phyloP scores from a whole-genome alignment of 2,797 vertebrate genomes.

The Oryzias dopingdopingensis region DNA sequence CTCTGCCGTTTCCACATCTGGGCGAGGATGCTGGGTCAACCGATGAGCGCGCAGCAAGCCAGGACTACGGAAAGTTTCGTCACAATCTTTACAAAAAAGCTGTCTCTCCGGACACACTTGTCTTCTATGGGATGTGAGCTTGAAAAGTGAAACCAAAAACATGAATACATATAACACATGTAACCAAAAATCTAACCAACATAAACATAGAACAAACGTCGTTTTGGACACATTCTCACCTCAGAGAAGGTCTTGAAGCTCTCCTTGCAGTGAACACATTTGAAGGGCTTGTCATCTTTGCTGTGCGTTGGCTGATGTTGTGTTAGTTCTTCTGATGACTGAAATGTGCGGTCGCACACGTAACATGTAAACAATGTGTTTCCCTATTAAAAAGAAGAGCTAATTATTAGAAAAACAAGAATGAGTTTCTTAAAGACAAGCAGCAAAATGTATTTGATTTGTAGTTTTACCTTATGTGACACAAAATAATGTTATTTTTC shows the following conservation, averaged over 20 bases:
- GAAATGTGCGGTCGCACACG: conserved; percentile 81
- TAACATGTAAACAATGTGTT: conserved; percentile 86
- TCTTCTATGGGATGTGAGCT: conserved; percentile 80
- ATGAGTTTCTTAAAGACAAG: too few relatives aligned
- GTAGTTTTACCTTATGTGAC: too few relatives aligned
- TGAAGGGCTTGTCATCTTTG: conserved; percentile 84
- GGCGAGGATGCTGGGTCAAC: conserved; percentile 73
- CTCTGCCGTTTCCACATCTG: conserved; percentile 64
- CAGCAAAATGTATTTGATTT: too few relatives aligned
- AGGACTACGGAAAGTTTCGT: conserved; percentile 79
- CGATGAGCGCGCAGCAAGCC: conserved; percentile 80
- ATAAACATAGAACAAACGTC: too few relatives aligned
- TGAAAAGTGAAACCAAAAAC: conserved; percentile 4
- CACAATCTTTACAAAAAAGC: conserved; percentile 79
- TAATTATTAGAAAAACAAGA: too few relatives aligned
- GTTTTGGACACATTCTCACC: conserved; percentile 51
- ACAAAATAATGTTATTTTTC: too few relatives aligned
- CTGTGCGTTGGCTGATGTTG: conserved; percentile 83
- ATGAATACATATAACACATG: neutral
- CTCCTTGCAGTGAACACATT: conserved; percentile 80
- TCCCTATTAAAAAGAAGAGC: conserved; percentile 49
- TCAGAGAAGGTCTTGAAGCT: conserved; percentile 83
- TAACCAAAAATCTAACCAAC: rapidly evolving
- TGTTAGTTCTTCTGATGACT: conserved; percentile 81
- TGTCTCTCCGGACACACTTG: conserved; percentile 83